Evolutionary conservation across 2,113 vertebrate genomes (phyloP), one percentile per base, ranked within the genome.

Genomic region (Hippocampus comes): DNA sequence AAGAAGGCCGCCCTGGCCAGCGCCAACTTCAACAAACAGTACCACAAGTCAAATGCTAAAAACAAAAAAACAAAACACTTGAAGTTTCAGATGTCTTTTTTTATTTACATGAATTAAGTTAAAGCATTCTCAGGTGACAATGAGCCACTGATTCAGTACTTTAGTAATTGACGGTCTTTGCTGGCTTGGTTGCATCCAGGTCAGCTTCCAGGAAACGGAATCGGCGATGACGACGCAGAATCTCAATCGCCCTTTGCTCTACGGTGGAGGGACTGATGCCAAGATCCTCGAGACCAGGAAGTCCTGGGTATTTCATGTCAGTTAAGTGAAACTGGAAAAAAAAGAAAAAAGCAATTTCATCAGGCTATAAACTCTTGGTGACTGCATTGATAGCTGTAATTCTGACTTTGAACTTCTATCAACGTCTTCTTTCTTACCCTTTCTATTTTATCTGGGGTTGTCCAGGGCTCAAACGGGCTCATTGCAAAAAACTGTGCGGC

Each of bases 231-330:
- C 93, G 93, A 20, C 97, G 94, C 78, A 99, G 84, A 67, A 95
- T 92, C 86, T 99, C 96, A 0, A 99, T 96, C 11, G 96, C 95
- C 83, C 88, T 97, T 81, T 94, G 91, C 34, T 99, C 97, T 46
- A 99, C 83, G 0, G 94, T 72, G 1, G 92, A 73, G 12, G 95
- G 88, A 2, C 89, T 75, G 75, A 99, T 91, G 0, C 94, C 95
- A 11, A 99, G 90, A 78, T 99, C 97, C 82, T 97, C 93, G 67
- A 99, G 91, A 72, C 96, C 95, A 7, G 95, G 96, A 63, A 98
- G 94, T 42, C 93, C 93, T 0, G 94, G 94, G 75, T 92, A 85
- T n/a, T 69, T 93, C 94, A 91, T 89, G 81, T 99, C 97, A 55
- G 95, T 94, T 73, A 87, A 82, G 78, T 98, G 95, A 65, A 98